Conservation (phyloP, 2,888 invertebrate genomes). For the Dioctria linearis region DNA sequence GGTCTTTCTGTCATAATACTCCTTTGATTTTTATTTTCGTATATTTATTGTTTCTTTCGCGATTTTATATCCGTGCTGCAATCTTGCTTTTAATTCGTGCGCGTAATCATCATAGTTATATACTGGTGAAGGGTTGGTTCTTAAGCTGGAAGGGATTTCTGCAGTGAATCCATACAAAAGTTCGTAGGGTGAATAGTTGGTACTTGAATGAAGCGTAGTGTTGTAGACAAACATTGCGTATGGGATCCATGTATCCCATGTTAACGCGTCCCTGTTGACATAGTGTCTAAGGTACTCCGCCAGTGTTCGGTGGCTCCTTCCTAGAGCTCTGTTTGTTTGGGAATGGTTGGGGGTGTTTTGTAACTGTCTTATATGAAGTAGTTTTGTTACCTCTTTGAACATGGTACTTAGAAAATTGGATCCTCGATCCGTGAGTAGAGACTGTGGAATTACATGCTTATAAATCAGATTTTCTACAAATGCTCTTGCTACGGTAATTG, state of each 20-base stretch:
- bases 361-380: constrained; percentile 54
- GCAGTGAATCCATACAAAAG: not conserved
- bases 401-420: constrained; percentile 60
- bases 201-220: no score
- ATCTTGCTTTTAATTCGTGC: not conserved
- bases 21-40: not conserved
- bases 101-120: constrained; percentile 10
- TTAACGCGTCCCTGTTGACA: not conserved
- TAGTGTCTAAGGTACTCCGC: constrained; percentile 1
- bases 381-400: no score
- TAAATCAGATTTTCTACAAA: not conserved
- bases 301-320: not conserved
- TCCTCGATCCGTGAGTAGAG: constrained; percentile 61
- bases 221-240: constrained; percentile 9
- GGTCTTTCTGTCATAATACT: not conserved
- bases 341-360: constrained; percentile 60
- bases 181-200: no score
- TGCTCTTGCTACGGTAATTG: not conserved
- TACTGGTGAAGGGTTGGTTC: not conserved
- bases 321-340: not conserved
- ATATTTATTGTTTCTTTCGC: not conserved
- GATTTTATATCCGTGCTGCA: no score
- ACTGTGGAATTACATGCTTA: not conserved
- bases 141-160: not conserved
- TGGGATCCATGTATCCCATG: constrained; percentile 5